phyloP scores from a whole-genome alignment of 2,888 invertebrate species.

The Acronicta aceris region DNA sequence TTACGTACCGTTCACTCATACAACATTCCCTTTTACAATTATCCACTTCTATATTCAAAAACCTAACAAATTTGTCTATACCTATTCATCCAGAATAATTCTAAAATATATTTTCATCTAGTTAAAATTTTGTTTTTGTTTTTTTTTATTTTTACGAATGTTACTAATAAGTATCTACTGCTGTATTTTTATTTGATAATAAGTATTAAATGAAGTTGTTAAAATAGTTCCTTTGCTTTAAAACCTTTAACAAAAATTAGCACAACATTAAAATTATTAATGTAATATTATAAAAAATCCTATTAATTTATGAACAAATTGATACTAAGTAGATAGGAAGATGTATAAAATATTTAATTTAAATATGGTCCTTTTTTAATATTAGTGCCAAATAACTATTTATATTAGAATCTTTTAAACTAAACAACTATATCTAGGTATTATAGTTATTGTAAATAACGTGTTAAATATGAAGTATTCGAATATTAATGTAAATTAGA shows the following conservation, averaged over 20 bases:
- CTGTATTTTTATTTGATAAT: slow-evolving; percentile 18
- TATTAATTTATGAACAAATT: slow-evolving; percentile 53
- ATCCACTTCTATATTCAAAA: too few species aligned
- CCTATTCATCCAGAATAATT: too few species aligned
- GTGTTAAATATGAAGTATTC: slow-evolving; percentile 43
- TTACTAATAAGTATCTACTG: not conserved
- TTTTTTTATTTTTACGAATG: not conserved
- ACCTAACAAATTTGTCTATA: too few species aligned
- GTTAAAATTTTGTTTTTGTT: not conserved
- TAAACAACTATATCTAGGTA: slow-evolving; percentile 51
- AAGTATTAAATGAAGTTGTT: slow-evolving; percentile 7
- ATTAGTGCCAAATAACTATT: slow-evolving; percentile 68
- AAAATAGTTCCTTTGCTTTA: slow-evolving; percentile 31
- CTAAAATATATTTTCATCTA: too few species aligned
- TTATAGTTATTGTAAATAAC: slow-evolving; percentile 52
- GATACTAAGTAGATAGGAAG: slow-evolving; percentile 60
- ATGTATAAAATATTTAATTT: slow-evolving; percentile 58
- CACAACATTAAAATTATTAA: slow-evolving; percentile 52
- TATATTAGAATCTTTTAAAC: slow-evolving; percentile 56
- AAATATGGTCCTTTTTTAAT: slow-evolving; percentile 50
- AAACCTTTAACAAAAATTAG: slow-evolving; percentile 37
- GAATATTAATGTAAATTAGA: slow-evolving; percentile 51
- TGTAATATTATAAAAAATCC: slow-evolving; percentile 38
- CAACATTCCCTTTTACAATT: too few species aligned
- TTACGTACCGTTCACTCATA: not conserved